A percentile compares a stretch with the other conserved stretches of the same genome.
These are phyloP conservation scores for Cyanoramphus novaezelandiae DNA, from an alignment of 2,113 vertebrate species.

Conservation along the genomic window DNA sequence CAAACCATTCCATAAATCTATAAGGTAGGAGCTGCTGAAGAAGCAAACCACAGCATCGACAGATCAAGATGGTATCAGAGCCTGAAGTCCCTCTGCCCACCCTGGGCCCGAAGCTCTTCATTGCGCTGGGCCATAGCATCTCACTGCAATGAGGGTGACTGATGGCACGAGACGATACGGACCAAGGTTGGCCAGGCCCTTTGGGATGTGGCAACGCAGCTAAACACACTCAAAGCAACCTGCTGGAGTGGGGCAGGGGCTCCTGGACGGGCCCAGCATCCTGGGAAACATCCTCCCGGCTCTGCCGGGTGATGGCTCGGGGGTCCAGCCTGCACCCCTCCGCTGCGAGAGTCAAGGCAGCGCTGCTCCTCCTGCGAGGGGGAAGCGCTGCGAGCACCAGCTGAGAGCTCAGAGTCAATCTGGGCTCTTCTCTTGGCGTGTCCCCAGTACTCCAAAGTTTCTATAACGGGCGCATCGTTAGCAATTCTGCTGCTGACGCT, in stretches of 20 bases:
- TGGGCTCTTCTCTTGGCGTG: constrained; percentile 52
- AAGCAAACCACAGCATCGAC: accelerated
- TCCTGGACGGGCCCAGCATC: accelerated
- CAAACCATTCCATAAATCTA: not conserved
- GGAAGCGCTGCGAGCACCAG: constrained; percentile 27
- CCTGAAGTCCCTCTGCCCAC: not conserved
- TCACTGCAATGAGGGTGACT: not conserved
- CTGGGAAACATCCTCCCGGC: not conserved
- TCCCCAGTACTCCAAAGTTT: constrained; percentile 58
- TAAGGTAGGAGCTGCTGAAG: not conserved
- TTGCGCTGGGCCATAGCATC: not conserved
- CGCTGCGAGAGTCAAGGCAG: not conserved
- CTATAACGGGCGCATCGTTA: constrained; percentile 36
- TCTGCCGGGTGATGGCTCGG: accelerated
- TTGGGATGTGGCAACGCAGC: accelerated
- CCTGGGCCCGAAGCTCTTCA: accelerated
- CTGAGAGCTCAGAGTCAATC: constrained; percentile 49
- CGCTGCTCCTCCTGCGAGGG: not conserved
- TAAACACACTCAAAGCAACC: not conserved
- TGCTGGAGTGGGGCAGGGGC: not conserved
- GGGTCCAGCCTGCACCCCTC: not conserved
- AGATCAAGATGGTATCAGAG: accelerated
- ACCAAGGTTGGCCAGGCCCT: not conserved
- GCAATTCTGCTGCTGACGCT: constrained; percentile 33
- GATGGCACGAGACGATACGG: accelerated